Conservation (phyloP, 2,888 invertebrate species). For the Plusia festucae region DNA sequence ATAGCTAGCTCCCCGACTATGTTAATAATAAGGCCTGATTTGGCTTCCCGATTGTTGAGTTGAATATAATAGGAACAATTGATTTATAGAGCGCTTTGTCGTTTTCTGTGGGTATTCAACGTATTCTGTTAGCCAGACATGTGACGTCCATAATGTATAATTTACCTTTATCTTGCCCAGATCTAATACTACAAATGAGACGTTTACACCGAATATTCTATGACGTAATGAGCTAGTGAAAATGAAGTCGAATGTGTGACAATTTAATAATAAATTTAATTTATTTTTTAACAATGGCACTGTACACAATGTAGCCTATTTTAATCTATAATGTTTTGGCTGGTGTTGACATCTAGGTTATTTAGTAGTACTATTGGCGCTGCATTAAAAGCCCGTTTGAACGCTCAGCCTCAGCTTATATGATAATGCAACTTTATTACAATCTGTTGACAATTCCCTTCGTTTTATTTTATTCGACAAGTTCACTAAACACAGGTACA, state of each 20-base stretch:
- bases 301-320: background rate
- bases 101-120: background rate
- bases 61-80: slow-evolving; percentile 23
- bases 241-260: background rate
- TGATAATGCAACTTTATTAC: slow-evolving; percentile 1
- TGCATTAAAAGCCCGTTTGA: background rate
- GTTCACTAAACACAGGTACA: no score
- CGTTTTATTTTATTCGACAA: background rate
- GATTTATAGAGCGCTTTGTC: background rate
- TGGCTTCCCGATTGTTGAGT: slow-evolving; percentile 28
- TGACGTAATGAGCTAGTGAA: no score
- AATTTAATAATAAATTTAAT: background rate
- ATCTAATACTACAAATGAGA: background rate
- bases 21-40: slow-evolving; percentile 44
- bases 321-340: background rate
- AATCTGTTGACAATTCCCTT: background rate
- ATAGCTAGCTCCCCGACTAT: slow-evolving; percentile 20
- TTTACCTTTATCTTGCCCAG: background rate
- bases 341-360: background rate
- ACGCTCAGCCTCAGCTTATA: background rate
- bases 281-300: background rate
- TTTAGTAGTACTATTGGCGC: background rate
- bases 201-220: no score
- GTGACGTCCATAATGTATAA: background rate
- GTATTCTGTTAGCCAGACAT: background rate